A percentile compares a stretch with the other conserved stretches of the same genome.
Conservation (phyloP, 2,113 vertebrate species). For the Crocuta crocuta region DNA sequence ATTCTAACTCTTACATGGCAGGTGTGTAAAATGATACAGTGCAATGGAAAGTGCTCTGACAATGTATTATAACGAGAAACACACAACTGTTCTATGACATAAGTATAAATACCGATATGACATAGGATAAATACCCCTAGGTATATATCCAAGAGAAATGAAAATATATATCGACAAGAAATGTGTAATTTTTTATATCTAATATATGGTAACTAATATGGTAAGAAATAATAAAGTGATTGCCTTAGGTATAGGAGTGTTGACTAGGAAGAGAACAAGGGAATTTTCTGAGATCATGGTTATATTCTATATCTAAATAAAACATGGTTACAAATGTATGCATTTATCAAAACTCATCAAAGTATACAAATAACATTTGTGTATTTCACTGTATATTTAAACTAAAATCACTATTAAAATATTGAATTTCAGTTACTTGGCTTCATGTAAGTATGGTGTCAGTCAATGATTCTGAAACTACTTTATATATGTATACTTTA, state of each 20-base stretch:
- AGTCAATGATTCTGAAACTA: not conserved
- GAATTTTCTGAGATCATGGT: not conserved
- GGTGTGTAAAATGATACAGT: not conserved
- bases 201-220: not conserved
- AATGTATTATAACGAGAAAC: not conserved
- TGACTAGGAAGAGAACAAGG: not conserved
- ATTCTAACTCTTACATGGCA: not conserved
- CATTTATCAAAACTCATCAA: not conserved
- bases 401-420: not conserved
- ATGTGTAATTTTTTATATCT: not conserved
- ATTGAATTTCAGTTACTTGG: not conserved
- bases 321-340: not conserved
- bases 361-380: not conserved
- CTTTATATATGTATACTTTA: not conserved
- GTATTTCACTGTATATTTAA: not conserved
- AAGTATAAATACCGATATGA: not conserved
- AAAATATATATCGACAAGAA: not conserved
- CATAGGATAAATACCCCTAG: not conserved
- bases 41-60: not conserved
- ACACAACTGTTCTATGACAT: not conserved
- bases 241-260: not conserved
- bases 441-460: not conserved
- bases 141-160: not conserved
- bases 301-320: not conserved
- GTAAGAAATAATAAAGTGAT: not conserved